Base-by-base conservation (phyloP, 2,113 vertebrate species). In the Pollachius pollachius region DNA sequence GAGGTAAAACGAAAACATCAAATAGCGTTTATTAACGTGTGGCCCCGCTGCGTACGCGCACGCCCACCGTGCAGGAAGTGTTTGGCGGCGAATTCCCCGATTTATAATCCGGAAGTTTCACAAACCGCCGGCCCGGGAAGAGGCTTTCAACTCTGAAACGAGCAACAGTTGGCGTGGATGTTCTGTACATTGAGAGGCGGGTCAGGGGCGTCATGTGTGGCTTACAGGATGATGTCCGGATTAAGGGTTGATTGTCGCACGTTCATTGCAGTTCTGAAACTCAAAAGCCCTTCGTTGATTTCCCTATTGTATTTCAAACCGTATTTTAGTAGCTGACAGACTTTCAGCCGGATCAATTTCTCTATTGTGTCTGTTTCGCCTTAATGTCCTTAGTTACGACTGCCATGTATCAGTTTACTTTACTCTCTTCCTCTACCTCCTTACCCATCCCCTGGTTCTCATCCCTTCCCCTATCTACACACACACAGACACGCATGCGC, bases 91-190 rank as follows among this genome's bases (percentile, higher is more conserved):
- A 77, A 75, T 83, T 85, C 85, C 81, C 86, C 82, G 85, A 86
- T 84, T 81, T 84, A 72, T 70, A 78, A 78, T 83, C 81, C 80
- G 80, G 86, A 87, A 82, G 84, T 78, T 74, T 52, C 48, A 81
- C 80, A 78, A 87, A 88, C 76, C 84, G 79, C 77, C 76, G 81
- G 70, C 84, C 84, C 81, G 73, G 77, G 75, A 81, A 67, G 74
- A 81, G 74, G 74, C 84, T 87, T 87, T 85, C 79, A 85, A 87
- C 85, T 87, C 52, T 85, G 77, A 87, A 88, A 86, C 70, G 85
- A 87, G 82, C 67, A 77, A 72, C 82, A 77, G 79, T 17, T 17
- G 54, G 11, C 19, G 9, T 77, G 16, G 82, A 81, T 82, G 77
- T 59, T 83, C 81, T 81, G 81, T 80, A 84, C 81, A 82, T 81